A percentile compares a stretch with the other conserved stretches of the same genome.
These are phyloP conservation scores for Nyctibius grandis DNA, from an alignment of 2,797 vertebrate species.

Conservation along the genomic window DNA sequence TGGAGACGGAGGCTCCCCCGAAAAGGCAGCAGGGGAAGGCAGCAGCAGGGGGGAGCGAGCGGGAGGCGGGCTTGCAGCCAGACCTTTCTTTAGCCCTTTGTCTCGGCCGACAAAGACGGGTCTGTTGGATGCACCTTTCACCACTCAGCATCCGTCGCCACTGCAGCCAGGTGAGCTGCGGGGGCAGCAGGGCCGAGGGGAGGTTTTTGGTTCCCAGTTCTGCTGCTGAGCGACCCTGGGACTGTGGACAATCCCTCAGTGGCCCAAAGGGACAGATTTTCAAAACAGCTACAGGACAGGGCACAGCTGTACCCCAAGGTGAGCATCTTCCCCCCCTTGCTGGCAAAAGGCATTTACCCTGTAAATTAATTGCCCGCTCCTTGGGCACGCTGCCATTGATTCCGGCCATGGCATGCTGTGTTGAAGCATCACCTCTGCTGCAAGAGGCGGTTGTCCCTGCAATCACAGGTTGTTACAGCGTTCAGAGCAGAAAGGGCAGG, in stretches of 20 bases:
- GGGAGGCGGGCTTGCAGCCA: background rate
- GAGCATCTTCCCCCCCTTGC: background rate
- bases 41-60: background rate
- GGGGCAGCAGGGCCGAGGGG: background rate
- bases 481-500: background rate
- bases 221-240: fast-evolving
- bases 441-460: background rate
- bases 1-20: background rate
- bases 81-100: conserved; percentile 56
- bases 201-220: background rate
- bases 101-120: conserved; percentile 46
- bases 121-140: conserved; percentile 42
- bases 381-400: fast-evolving
- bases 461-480: fast-evolving
- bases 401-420: background rate
- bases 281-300: background rate
- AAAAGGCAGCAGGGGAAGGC: background rate
- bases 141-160: background rate
- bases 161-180: conserved; percentile 25
- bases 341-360: background rate
- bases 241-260: background rate
- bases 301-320: background rate
- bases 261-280: background rate
- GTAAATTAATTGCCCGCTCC: background rate
- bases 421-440: background rate